Evolutionary conservation across 2,797 vertebrate species (phyloP).

Genomic region (Gambelia wislizenii): DNA sequence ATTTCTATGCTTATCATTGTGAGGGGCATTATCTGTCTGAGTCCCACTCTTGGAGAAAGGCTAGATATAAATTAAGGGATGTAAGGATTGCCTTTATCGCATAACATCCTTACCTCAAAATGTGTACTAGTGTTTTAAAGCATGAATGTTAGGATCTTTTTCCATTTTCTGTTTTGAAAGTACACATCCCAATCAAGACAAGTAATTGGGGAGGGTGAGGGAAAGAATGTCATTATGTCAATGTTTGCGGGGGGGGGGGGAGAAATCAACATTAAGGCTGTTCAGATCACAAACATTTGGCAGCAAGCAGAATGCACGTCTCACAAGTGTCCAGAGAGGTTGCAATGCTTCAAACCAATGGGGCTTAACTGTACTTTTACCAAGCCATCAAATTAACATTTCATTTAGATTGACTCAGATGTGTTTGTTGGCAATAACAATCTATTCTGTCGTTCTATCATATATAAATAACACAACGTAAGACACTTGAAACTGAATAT

Average conservation of each 20-base stretch:
- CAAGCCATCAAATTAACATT: slow-evolving; percentile 45
- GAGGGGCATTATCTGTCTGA: too few species aligned
- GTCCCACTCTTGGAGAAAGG: too few species aligned
- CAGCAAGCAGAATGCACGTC: slow-evolving; percentile 19
- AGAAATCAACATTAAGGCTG: not conserved
- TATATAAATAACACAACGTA: not conserved
- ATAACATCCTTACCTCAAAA: not conserved
- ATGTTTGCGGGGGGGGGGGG: not conserved
- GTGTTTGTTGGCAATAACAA: not conserved
- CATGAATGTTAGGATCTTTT: not conserved
- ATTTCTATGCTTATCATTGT: too few species aligned
- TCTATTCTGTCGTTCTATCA: slow-evolving; percentile 24
- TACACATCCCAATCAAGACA: not conserved
- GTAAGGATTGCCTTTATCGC: too few species aligned
- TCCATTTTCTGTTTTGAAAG: not conserved
- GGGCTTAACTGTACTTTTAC: slow-evolving; percentile 11
- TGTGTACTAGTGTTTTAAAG: not conserved
- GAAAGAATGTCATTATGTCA: slow-evolving; percentile 23
- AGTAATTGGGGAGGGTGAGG: not conserved
- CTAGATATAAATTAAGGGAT: too few species aligned
- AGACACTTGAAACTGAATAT: slow-evolving; percentile 20
- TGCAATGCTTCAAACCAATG: fast-evolving
- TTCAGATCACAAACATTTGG: not conserved
- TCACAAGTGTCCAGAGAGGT: not conserved
- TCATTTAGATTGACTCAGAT: slow-evolving; percentile 42